Evolutionary conservation across 2,113 vertebrate species (phyloP), one percentile per base, ranked within the genome.

Genomic region (Otocyon megalotis): DNA sequence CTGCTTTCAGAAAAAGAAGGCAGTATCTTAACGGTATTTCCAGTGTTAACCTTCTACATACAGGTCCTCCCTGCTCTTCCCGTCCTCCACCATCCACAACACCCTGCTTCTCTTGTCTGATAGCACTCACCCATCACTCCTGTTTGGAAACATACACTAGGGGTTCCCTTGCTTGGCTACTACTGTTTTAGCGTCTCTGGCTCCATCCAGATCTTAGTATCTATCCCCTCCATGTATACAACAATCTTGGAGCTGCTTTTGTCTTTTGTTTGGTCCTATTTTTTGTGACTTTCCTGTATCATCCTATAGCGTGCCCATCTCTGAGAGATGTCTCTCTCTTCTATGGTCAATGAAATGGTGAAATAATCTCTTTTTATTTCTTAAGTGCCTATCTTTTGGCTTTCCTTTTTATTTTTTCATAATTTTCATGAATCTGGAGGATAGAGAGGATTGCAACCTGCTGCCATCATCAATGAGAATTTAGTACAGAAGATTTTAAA

Each of bases 191-290:
- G 5, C 32, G 12, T 9, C 9, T 11, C 54, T 13, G 37, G 6
- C 43, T 72, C 32, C 19, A 32, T 63, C 24, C 11, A 43, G 13
- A 2, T 72, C 4, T 19, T 9, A 26, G 20, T 8, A 62, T 72
- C 30, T 5, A 8, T 56, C 1, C 26, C 8, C 8, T 43, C 54
- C 28, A 0, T 14, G 11, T 1, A 28, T 2, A 24, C 1, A 12
- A 82, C 28, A 26, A 1, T 60, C 20, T 63, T 53, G 12, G 50
- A 50, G 28, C 30, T 74, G 15, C 7, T 13, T 62, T 88, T 32
- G 19, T 8, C 35, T 85, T n/a, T 77, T 19, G 10, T 50, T 48
- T 58, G 22, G 30, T 13, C 50, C 50, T 48, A 8, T 56, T 11
- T 87, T 65, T 65, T 35, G 63, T 30, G 22, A 74, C 10, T 69